Evolutionary conservation across 2,797 vertebrate species (phyloP), one percentile per base, ranked within the genome.

Genomic region (Sebastes hopkinsi): DNA sequence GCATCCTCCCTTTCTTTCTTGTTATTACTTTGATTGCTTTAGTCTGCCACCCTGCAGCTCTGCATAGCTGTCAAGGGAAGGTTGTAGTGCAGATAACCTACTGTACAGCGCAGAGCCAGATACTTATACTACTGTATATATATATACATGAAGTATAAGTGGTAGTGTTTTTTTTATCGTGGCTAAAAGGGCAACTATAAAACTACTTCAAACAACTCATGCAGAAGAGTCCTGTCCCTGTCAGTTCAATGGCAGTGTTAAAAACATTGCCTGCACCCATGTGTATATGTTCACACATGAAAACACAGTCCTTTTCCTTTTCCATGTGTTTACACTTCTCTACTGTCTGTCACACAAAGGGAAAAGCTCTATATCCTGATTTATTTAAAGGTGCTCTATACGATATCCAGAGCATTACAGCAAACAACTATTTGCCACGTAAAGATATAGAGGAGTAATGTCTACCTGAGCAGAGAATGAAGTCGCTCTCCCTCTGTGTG

Each of bases 1-100:
- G 46, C 52, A 66, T 76, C 67, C 58, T 74, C 52, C 46, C 46
- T 61, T 73, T 89, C 58, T 72, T 69, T 76, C 76, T 86, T 84
- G 29, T 79, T 86, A 71, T 86, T 72, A 38, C 60, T 86, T 79
- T 80, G 79, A 90, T 86, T 79, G 55, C 27, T 88, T 83, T 75
- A 68, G 77, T 87, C 46, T 81, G 72, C 50, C 54, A 50, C 79
- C 78, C 67, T 60, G 67, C 77, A 79, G 81, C 77, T 64, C 30
- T 2, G 9, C 32, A 46, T 23, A 64, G 68, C 75, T 75, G 54
- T 82, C 73, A 77, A 77, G 29, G 54, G 23, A 76, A 46, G 58
- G 67, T 67, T 79, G 62, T 75, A 25, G 60, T 62, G 22, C 59
- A 75, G 34, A 72, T 71, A 76, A 75, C 10, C 29, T 25, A 54